Evolutionary conservation across 2,113 vertebrate genomes (phyloP).

Genomic region (Hystrix cristata): DNA sequence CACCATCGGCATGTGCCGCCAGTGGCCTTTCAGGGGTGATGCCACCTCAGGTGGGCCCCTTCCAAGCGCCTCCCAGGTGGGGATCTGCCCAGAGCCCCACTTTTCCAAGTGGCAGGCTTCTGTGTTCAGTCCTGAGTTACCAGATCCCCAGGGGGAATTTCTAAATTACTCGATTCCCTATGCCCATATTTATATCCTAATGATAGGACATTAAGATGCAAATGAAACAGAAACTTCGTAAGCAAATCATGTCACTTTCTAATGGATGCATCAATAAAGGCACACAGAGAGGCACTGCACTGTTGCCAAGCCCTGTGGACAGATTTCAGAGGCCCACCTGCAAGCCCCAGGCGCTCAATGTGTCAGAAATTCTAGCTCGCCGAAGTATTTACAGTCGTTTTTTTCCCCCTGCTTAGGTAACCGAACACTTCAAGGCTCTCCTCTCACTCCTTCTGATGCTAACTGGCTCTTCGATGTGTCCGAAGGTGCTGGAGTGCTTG

Average conservation of each 20-base stretch:
- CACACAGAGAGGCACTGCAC: not conserved
- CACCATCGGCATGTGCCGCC: fast-evolving
- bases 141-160: constrained; percentile 63
- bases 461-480: not conserved
- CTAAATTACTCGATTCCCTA: constrained; percentile 75
- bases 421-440: not conserved
- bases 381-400: constrained; percentile 18
- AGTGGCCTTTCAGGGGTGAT: fast-evolving
- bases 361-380: constrained; percentile 32
- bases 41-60: too few relatives aligned
- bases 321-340: constrained; percentile 73
- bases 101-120: not conserved
- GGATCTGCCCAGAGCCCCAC: not conserved
- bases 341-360: constrained; percentile 14
- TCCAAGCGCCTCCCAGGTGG: not conserved
- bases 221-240: constrained; percentile 84
- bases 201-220: constrained; percentile 84
- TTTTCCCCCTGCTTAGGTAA: not conserved
- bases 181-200: constrained; percentile 79
- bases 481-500: not conserved
- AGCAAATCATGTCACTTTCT: constrained; percentile 81
- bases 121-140: not conserved
- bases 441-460: not conserved
- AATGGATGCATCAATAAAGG: constrained; percentile 79
- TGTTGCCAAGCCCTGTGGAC: constrained; percentile 24